A percentile compares a stretch with the other conserved stretches of the same genome.
Conservation (phyloP, 2,113 vertebrate genomes). For the Mirounga angustirostris region DNA sequence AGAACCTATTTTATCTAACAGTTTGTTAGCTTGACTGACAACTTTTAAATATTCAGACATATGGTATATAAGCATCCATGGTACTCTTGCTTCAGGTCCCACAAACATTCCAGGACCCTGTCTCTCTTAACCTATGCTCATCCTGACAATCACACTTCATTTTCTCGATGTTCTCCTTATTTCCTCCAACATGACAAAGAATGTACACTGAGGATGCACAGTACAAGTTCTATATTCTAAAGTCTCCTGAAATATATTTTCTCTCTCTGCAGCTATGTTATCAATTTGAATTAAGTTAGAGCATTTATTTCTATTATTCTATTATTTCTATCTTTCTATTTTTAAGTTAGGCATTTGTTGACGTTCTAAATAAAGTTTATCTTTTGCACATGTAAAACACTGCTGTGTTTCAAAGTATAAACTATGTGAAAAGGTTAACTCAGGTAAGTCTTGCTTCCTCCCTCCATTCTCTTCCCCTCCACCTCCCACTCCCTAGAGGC, state of each 20-base stretch:
- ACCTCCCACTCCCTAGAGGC: background rate
- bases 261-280: background rate
- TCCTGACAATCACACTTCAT: background rate
- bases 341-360: constrained; percentile 28
- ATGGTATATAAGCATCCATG: background rate
- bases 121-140: background rate
- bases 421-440: background rate
- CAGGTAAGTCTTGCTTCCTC: background rate
- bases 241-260: constrained; percentile 28
- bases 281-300: background rate
- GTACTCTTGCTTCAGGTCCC: background rate
- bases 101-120: background rate
- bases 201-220: background rate
- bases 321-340: background rate
- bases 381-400: background rate
- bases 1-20: background rate
- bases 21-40: background rate
- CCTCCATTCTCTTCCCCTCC: background rate
- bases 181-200: background rate
- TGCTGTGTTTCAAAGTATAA: background rate
- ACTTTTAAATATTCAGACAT: constrained; percentile 27
- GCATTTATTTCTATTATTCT: background rate
- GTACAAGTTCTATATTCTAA: background rate
- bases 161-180: background rate
- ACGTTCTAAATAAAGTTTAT: constrained; percentile 35